Conservation (phyloP, 2,113 vertebrate species). For the Ictidomys tridecemlineatus region DNA sequence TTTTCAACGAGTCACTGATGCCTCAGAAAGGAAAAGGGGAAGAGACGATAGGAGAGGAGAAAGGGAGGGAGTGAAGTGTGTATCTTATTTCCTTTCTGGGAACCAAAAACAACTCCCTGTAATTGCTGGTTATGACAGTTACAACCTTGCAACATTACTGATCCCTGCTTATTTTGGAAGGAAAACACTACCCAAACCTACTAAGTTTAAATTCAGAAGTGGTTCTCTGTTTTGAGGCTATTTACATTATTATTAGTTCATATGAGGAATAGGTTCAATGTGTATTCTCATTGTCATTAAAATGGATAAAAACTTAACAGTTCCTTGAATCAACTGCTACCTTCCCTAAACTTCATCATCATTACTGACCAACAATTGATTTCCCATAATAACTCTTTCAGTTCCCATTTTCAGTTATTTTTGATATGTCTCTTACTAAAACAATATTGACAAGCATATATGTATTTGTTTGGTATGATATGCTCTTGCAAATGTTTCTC, state of each 20-base stretch:
- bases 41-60: background rate
- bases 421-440: conserved; percentile 8
- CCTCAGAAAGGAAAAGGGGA: background rate
- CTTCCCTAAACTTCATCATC: conserved; percentile 47
- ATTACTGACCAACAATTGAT: conserved; percentile 46
- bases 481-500: background rate
- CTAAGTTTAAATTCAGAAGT: background rate
- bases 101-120: conserved; percentile 12
- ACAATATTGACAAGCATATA: conserved; percentile 36
- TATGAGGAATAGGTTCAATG: background rate
- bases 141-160: background rate
- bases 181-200: background rate
- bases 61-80: background rate
- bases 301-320: background rate
- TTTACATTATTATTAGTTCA: conserved; percentile 8
- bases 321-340: background rate
- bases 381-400: conserved; percentile 40
- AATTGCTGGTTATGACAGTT: background rate
- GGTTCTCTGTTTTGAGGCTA: background rate
- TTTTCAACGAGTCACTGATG: background rate
- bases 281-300: background rate
- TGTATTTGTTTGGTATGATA: conserved; percentile 11
- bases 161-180: background rate
- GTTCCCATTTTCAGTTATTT: conserved; percentile 9
- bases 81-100: background rate